Base-by-base conservation (phyloP, 2,888 invertebrate genomes). In the Agriotes lineatus region DNA sequence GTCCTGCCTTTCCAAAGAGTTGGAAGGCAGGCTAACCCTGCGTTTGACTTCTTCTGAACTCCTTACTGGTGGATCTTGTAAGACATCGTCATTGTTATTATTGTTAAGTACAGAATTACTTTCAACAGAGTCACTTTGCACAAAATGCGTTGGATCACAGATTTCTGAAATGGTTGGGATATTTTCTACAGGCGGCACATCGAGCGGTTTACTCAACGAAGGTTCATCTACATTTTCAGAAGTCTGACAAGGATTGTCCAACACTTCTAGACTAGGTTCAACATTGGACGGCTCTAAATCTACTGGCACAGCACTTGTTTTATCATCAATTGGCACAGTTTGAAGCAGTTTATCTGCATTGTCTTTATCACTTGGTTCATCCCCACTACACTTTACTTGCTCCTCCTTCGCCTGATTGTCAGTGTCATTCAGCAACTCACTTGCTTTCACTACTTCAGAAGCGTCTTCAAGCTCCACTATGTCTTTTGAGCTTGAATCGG, bases 101-200 rank as follows among this genome's bases (percentile, higher is more conserved):
- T 48, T 59, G 52, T 45, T 70, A 59, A 63, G 39, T 45, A 58
- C 67, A 25, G 63, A 66, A 44, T 71, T 74, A 73, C 72, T 74
- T 73, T 75, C 75, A 75, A 74, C 72, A 75, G 77, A 74, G 68
- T 79, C 70, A 64, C 60, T 62, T 22, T 20, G 42, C 19, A 59
- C 30, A 70, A 86, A 82, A 59, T 87, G 86, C 84, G 89, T 90
- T 79, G 90, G 91, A 85, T 91, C 91, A 86, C 91, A 91, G 81
- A 90, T 90, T 76, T 91, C 91, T 74, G 90, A 90, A 85, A 91
- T 91, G 72, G 91, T 90, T 79, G 90, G 89, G 77, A 91, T 90
- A 82, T 87, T 88, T 64, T 87, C 87, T 52, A 86, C 83, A 74
- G 84, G 82, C 62, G 83, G 79, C 69, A 80, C 87, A 59, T 76